A percentile compares a stretch with the other conserved stretches of the same genome.
These are phyloP conservation scores for Zoanthus solanderi DNA, from an alignment of 92 coral and sea anemone species.

Conservation along the genomic window DNA sequence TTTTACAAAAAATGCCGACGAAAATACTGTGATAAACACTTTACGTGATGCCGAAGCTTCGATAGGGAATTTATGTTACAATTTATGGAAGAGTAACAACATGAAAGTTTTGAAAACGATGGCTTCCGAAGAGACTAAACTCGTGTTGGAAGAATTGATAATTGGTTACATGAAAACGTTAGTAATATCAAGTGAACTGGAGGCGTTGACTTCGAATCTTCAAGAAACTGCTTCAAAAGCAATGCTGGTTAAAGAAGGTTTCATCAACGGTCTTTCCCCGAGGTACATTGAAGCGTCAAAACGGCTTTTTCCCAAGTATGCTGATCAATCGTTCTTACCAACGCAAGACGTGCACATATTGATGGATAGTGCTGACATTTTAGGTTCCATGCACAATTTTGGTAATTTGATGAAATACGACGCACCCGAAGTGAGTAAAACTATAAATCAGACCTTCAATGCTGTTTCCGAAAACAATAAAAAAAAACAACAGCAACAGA, in stretches of 20 bases:
- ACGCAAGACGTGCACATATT: neutral
- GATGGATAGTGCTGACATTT: neutral
- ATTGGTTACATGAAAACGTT: neutral
- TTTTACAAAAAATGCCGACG: neutral
- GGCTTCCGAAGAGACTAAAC: neutral
- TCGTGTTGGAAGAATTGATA: neutral
- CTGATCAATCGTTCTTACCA: neutral
- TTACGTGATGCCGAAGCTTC: neutral
- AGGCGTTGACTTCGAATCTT: neutral
- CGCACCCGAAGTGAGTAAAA: neutral
- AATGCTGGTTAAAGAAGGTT: neutral
- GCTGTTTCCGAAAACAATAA: neutral
- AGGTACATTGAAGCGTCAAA: neutral
- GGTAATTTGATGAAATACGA: neutral
- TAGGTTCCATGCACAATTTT: neutral
- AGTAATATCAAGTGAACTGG: neutral
- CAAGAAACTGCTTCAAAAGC: neutral
- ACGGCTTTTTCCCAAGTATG: neutral
- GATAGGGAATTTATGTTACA: neutral
- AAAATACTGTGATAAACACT: neutral
- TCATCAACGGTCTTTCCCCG: neutral
- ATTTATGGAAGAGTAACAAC: neutral
- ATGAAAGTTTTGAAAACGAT: neutral
- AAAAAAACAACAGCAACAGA: neutral
- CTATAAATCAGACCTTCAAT: neutral